Conservation (phyloP, 1,140 invertebrate genomes). For the Whitmania pigra region DNA sequence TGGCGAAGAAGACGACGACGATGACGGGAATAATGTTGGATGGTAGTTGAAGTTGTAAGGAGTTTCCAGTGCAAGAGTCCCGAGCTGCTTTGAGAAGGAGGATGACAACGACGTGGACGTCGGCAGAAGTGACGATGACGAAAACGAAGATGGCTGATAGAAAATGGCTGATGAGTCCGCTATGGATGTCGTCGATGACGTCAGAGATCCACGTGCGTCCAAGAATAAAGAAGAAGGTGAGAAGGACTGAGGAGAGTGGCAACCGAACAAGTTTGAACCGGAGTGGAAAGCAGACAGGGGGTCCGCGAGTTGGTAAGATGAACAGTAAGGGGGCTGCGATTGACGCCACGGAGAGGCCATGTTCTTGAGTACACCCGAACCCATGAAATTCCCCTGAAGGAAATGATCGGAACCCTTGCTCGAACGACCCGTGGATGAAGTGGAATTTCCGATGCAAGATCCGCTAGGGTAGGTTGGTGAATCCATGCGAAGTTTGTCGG, state of each 20-base stretch:
- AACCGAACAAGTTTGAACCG: neutral
- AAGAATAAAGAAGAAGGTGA: neutral
- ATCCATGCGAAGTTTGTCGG: neutral
- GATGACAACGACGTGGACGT: neutral
- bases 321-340: neutral
- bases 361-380: too few species aligned
- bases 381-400: too few species aligned
- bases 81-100: neutral
- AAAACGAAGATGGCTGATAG: neutral
- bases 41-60: constrained; percentile 4
- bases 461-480: too few species aligned
- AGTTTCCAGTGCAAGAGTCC: neutral
- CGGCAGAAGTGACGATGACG: neutral
- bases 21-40: too few species aligned
- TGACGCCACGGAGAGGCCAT: too few species aligned
- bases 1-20: too few species aligned
- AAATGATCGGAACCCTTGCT: too few species aligned
- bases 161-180: neutral
- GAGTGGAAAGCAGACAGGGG: neutral
- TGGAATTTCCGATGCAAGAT: too few species aligned
- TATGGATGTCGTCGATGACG: neutral
- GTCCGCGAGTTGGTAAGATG: neutral
- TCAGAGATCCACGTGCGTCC: neutral
- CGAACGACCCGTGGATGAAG: too few species aligned
- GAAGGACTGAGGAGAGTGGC: neutral